Evolutionary conservation across 2,888 invertebrate species (phyloP), one percentile per base, ranked within the genome.

Genomic region (Piscicola geometra): DNA sequence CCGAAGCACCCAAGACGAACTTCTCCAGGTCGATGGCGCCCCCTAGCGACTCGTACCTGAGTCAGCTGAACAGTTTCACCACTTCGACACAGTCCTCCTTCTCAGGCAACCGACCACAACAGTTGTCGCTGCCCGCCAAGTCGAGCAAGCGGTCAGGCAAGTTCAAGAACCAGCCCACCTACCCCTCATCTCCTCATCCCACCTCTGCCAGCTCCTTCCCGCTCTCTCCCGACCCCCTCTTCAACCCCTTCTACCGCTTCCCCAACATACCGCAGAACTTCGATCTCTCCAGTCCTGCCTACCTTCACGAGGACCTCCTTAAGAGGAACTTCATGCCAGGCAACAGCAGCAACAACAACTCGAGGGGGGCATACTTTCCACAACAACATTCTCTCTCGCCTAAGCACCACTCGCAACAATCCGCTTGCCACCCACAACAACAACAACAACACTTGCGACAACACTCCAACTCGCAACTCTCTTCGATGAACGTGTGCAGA

Each of bases 191-290:
- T 18, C 36, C 41, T 1, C 70, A 70, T 36, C 0, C 70, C 21
- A 70, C 33, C 21, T 70, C 70, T n/a, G 70, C 35, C 15, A 36
- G 70, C 41, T 12, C 70, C n/a, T 35, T 70, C 5, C 47, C 70
- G 25, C 12, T 70, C 25, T 36, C 70, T 70, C 36, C 70, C 18
- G 70, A 70, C 21, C 70, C 35, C 12, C n/a, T 70, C 2, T 36
- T 70, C 25, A 70, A 70, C 41, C 35, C 70, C 28, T 25, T 70
- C 30, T 70, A 70, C 30, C 21, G 70, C 12, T 47, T 70, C 18
- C 70, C 70, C 0, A 70, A 47, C 9, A 32, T 32, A 15, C 12
- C 70, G 12, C 70, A 70, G 18, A 36, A 36, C n/a, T 70, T 70
- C 30, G 70, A 70, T 12, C 28, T 41, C 5, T 28, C 70, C 21